Percentiles rank a stretch among this genome's conserved stretches.
phyloP scores from a whole-genome alignment of 1,140 invertebrate species.

The Drosophila lacertosa region DNA sequence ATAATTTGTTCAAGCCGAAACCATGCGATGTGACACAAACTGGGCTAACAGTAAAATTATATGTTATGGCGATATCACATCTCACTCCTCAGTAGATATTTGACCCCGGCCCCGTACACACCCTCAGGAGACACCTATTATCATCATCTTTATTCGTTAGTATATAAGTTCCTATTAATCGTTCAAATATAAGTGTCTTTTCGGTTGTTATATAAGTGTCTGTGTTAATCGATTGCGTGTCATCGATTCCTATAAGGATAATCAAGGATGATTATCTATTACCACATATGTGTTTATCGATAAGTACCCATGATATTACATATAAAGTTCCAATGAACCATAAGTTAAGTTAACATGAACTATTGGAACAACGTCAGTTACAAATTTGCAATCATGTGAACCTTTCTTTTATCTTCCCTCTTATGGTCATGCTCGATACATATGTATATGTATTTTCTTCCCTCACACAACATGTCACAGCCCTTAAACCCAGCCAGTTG shows the following conservation, averaged over 20 bases:
- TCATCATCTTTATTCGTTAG: slow-evolving; percentile 12
- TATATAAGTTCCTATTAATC: slow-evolving; percentile 13
- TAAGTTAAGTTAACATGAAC: slow-evolving; percentile 2
- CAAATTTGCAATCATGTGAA: background rate
- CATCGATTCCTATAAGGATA: background rate
- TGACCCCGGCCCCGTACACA: background rate
- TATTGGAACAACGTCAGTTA: background rate
- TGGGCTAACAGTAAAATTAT: background rate
- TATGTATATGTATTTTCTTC: background rate
- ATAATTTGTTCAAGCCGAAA: slow-evolving; percentile 8
- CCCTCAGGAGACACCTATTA: background rate
- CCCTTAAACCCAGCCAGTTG: background rate
- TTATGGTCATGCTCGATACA: slow-evolving; percentile 1
- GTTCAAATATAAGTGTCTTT: background rate
- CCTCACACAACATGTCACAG: background rate
- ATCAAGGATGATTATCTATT: background rate
- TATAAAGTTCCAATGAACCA: background rate
- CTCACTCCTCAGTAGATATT: background rate
- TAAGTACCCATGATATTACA: background rate
- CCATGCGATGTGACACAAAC: background rate
- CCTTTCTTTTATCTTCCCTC: background rate
- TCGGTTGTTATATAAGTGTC: background rate
- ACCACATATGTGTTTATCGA: background rate
- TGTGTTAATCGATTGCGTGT: too few relatives aligned
- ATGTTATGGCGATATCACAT: background rate